Evolutionary conservation across 2,888 invertebrate genomes (phyloP), one percentile per base, ranked within the genome.

Genomic region (Drosophila lacicola): DNA sequence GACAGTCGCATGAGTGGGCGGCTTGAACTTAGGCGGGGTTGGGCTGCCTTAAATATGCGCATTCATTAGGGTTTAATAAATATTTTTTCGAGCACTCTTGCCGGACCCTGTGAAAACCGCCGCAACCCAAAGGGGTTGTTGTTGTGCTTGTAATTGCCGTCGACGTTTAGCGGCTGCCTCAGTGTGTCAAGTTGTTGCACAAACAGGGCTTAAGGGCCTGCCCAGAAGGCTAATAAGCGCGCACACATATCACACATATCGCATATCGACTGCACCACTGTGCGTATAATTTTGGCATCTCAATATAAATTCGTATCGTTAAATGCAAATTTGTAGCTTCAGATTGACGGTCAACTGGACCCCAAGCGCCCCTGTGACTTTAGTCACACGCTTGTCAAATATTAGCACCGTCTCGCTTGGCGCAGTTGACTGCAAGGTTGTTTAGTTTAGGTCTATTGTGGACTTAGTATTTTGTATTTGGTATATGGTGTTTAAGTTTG

Each of bases 61-160:
- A 89, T 83, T 84, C 83, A 89, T 83, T 89, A 89, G 75, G 76
- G 83, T 63, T 89, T 83, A 89, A 89, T 88, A 83, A 89, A 89
- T 87, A 83, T 73, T 80, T 70, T 53, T 70, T 57, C 62, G 58
- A 72, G 73, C 70, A 67, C 77, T 72, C 69, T 82, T 70, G 53
- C 70, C 55, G 62, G 70, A 70, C 69, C 70, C 70, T 77, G 53
- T 70, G 65, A 83, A 67, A 66, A 65, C 66, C 61, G 25, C 47
- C 45, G 47, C 47, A 14, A 42, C 17, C 29, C 33, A 58, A 55
- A 34, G 37, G 29, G 47, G 8, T 33, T 37, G 25, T 44, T 53
- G 58, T 55, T 58, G 63, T 46, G 78, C 81, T 53, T 55, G 78
- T 62, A 66, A 78, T 78, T 67, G 62, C 50, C 55, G 67, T 75